Percentiles rank a stretch among this genome's conserved stretches.
phyloP scores from a whole-genome alignment of 2,113 vertebrate genomes.

The Menidia beryllina region DNA sequence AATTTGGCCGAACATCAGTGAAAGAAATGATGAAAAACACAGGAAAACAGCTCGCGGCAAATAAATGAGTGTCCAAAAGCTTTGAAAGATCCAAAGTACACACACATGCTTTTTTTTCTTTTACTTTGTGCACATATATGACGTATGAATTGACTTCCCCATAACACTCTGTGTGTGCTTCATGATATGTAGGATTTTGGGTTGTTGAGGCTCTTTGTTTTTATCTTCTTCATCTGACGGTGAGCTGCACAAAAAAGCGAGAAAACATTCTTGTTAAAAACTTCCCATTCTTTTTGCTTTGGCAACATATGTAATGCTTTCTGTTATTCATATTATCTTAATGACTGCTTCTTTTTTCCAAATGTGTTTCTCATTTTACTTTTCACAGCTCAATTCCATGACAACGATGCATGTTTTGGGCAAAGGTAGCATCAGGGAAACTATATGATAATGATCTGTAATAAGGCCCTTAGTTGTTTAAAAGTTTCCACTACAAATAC shows the following conservation, averaged over 20 bases:
- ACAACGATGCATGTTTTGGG: neutral
- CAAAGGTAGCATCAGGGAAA: conserved; percentile 1
- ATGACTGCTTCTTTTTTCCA: neutral
- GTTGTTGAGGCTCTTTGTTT: too few relatives aligned
- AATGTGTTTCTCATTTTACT: neutral
- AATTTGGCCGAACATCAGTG: too few relatives aligned
- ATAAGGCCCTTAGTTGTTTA: neutral
- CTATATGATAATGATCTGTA: conserved; percentile 6
- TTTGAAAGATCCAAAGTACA: neutral
- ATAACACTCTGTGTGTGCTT: neutral
- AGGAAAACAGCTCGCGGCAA: neutral
- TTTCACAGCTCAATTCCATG: neutral
- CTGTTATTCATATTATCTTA: neutral
- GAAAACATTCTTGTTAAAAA: conserved; percentile 17
- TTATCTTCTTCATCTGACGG: too few relatives aligned
- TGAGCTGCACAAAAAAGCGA: neutral
- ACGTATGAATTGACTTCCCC: neutral
- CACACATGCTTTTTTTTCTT: too few relatives aligned
- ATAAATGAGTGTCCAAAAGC: neutral
- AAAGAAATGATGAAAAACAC: neutral
- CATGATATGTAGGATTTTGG: too few relatives aligned
- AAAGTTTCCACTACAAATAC: conserved; percentile 35
- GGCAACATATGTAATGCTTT: neutral
- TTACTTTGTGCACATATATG: too few relatives aligned
- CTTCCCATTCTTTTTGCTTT: conserved; percentile 12